Evolutionary conservation across 2,888 invertebrate species (phyloP), one percentile per base, ranked within the genome.

Genomic region (Eulithis prunata): DNA sequence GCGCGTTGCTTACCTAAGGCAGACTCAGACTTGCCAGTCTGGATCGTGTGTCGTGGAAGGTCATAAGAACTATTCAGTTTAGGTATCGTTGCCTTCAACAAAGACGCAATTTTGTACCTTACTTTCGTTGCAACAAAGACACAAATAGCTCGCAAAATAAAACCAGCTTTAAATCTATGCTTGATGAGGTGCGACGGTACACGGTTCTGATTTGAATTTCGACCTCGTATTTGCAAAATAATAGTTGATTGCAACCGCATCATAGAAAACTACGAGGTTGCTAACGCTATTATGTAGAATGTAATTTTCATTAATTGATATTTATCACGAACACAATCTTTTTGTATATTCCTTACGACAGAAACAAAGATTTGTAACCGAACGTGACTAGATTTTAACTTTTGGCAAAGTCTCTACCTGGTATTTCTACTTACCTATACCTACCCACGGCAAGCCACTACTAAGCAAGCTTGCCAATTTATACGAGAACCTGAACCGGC

Each of bases 1-100:
- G 41, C 47, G 45, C 54, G 41, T 55, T 38, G 41, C 32, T 45
- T 45, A 55, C 41, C 55, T 59, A 59, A 12, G 52, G 14, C 46
- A 53, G 52, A 51, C 56, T 38, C 41, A 71, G 71, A 73, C 72
- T 73, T 72, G 72, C 64, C 71, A 71, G 78, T 80, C 83, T 81
- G 83, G 82, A 84, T 87, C 88, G 88, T 86, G 85, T 83, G 80
- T 75, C 73, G 75, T 77, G 77, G 86, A 89, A 89, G 88, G 89
- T 81, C 84, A 82, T 66, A 70, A 70, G 43, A 68, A 56, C 67
- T 59, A 67, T 68, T 68, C 67, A 67, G 67, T 65, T 71, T 64
- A 71, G 70, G 62, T 65, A 69, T 62, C 58, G 56, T 68, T 38
- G 46, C 57, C 54, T 59, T 57, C 63, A 56, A 54, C 45, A 54